phyloP scores from a whole-genome alignment of 2,797 vertebrate species.

The Falco novaeseelandiae region DNA sequence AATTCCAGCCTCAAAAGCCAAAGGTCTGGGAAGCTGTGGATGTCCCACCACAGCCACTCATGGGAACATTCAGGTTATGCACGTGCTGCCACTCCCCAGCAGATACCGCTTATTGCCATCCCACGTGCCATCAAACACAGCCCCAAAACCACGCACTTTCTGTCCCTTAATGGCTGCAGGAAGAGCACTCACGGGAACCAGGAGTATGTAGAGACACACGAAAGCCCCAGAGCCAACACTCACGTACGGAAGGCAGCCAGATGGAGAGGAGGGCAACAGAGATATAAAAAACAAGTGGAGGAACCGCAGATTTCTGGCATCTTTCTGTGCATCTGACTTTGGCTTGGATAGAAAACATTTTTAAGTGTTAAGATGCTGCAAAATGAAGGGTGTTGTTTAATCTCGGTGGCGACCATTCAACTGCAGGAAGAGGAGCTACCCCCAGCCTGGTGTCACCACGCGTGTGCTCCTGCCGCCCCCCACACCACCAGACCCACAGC shows the following conservation, averaged over 20 bases:
- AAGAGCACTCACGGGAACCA: not conserved
- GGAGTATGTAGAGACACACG: not conserved
- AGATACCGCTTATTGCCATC: not conserved
- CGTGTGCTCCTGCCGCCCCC: not conserved
- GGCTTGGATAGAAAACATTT: not conserved
- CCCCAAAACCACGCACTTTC: not conserved
- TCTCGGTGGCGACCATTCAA: no score
- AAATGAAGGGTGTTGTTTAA: not conserved
- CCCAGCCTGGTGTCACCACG: rapidly evolving
- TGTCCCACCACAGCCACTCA: rapidly evolving
- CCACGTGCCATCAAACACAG: not conserved
- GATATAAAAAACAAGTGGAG: not conserved
- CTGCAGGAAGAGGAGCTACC: not conserved
- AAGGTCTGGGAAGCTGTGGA: not conserved
- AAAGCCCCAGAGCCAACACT: not conserved
- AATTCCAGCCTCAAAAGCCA: not conserved
- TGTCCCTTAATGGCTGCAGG: not conserved
- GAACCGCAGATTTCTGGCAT: not conserved
- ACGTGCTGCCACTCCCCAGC: not conserved
- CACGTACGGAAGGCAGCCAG: not conserved
- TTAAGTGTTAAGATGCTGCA: not conserved
- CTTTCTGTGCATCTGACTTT: not conserved
- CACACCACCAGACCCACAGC: no score
- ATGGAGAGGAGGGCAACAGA: not conserved
- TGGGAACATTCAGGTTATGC: not conserved